Conservation (phyloP, 2,888 invertebrate species). For the Zaprionus lineosus region DNA sequence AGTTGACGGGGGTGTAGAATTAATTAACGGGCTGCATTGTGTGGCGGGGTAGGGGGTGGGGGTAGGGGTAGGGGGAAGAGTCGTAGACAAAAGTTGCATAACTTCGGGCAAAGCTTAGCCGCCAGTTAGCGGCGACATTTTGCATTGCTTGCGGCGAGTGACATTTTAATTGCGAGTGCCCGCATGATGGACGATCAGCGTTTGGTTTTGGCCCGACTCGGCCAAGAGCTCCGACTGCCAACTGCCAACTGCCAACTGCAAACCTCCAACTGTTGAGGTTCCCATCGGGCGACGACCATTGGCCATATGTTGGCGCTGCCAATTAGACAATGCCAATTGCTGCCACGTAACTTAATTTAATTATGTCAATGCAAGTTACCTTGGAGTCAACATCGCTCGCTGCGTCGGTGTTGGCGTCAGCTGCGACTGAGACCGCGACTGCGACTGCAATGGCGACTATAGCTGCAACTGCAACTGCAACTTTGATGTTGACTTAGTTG, state of each 20-base stretch:
- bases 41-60: no score
- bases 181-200: constrained; percentile 35
- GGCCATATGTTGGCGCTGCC: constrained; percentile 70
- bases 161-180: constrained; percentile 70
- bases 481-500: constrained; percentile 43
- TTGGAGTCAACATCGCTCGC: constrained; percentile 72
- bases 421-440: constrained; percentile 12
- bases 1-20: no score
- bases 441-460: constrained; percentile 1
- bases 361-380: constrained; percentile 81
- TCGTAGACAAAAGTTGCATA: constrained; percentile 37
- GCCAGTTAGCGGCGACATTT: constrained; percentile 16
- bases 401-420: constrained; percentile 72
- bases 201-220: constrained; percentile 17
- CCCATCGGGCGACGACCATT: constrained; percentile 20
- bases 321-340: constrained; percentile 68
- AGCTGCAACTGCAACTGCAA: constrained; percentile 12
- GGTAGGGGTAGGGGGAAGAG: no score
- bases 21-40: no score
- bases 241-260: no score
- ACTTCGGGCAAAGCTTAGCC: constrained; percentile 17
- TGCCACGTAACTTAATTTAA: constrained; percentile 81
- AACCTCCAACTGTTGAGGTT: no score
- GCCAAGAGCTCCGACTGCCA: constrained; percentile 17
- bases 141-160: constrained; percentile 53